phyloP scores from a whole-genome alignment of 2,888 invertebrate species.

The Oasisia sp. region DNA sequence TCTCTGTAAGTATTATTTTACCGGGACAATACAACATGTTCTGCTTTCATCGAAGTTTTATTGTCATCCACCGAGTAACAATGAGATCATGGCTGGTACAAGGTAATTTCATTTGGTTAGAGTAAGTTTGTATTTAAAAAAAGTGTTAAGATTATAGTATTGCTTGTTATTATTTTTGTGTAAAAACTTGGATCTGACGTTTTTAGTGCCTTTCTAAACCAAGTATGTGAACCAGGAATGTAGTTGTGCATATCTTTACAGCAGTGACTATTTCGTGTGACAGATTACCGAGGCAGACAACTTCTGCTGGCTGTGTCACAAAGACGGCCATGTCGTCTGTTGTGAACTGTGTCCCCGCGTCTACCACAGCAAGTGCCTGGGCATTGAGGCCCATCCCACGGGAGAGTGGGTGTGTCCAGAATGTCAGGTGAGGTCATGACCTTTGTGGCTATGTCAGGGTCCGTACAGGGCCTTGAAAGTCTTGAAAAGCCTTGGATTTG shows the following conservation, averaged over 20 bases:
- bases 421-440: conserved; percentile 68
- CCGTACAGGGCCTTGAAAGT: no score
- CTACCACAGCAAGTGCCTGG: conserved; percentile 82
- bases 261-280: not conserved
- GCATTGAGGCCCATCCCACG: conserved; percentile 44
- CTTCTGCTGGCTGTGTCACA: conserved; percentile 93
- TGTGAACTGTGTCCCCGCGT: conserved; percentile 88
- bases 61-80: no score
- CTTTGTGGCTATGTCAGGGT: no score
- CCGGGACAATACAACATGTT: not conserved
- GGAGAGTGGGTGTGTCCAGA: conserved; percentile 88
- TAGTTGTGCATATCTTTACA: not conserved
- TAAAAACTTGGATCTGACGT: not conserved
- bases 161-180: no score
- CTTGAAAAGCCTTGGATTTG: no score
- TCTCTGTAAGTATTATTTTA: not conserved
- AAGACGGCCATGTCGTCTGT: conserved; percentile 67
- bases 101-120: no score
- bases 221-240: not conserved
- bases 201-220: not conserved
- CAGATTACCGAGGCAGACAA: conserved; percentile 69
- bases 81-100: no score
- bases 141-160: no score
- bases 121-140: no score
- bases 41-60: not conserved